Evolutionary conservation across 2,113 vertebrate genomes (phyloP).

Genomic region (Actinemys pallida): DNA sequence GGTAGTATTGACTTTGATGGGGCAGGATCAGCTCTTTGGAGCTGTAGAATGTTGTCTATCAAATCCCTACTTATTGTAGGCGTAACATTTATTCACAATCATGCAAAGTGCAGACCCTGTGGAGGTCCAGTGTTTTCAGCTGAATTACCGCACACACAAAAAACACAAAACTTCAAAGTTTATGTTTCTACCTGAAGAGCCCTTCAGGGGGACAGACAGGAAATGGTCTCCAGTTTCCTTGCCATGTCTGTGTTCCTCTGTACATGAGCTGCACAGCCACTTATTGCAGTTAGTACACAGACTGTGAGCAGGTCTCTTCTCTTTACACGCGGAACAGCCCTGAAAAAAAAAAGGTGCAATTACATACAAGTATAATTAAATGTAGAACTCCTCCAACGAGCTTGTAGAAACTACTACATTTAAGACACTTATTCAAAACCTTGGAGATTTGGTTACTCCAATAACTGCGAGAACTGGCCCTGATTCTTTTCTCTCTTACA

Average conservation of each 20-base stretch:
- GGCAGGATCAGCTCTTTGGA: neutral
- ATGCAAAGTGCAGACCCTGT: neutral
- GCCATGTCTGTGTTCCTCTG: constrained; percentile 79
- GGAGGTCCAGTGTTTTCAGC: neutral
- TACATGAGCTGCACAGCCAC: constrained; percentile 84
- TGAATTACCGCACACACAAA: fast-evolving
- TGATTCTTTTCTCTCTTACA: neutral
- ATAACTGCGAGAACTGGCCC: neutral
- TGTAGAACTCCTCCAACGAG: neutral
- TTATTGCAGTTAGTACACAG: constrained; percentile 85
- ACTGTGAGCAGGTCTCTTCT: constrained; percentile 82
- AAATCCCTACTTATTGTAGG: fast-evolving
- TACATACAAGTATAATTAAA: neutral
- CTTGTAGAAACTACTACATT: neutral
- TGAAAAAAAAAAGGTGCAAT: constrained; percentile 48
- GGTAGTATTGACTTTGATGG: neutral
- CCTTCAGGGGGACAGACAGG: constrained; percentile 70
- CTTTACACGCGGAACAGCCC: constrained; percentile 82
- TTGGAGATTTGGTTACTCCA: neutral
- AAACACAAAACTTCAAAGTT: neutral
- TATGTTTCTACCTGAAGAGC: constrained; percentile 75
- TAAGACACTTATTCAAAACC: neutral
- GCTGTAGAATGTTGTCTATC: neutral
- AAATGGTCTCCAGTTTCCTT: constrained; percentile 62
- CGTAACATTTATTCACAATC: neutral